Evolutionary conservation across 1,140 invertebrate genomes (phyloP).

Genomic region (Heliothis subflexa): DNA sequence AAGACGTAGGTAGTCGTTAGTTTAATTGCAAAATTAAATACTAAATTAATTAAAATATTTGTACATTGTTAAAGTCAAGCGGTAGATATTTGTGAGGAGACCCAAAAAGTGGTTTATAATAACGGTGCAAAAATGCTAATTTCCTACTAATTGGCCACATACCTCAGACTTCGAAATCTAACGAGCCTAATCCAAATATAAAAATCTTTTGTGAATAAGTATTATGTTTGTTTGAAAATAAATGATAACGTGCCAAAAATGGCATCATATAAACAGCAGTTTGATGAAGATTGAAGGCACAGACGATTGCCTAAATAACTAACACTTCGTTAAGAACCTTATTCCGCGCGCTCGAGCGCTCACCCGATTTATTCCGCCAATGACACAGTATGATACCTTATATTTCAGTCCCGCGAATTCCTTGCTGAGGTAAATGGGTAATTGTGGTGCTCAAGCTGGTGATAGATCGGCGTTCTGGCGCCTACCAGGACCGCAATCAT

Average conservation of each 20-base stretch:
- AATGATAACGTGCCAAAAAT: no score
- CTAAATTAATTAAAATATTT: no score
- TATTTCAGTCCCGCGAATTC: slow-evolving; percentile 31
- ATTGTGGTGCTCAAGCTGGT: slow-evolving; percentile 31
- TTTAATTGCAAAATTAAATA: background rate
- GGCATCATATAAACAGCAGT: background rate
- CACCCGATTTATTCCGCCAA: slow-evolving; percentile 1
- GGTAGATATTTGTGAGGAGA: no score
- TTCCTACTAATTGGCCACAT: background rate
- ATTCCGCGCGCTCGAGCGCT: slow-evolving; percentile 2
- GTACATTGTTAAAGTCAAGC: no score
- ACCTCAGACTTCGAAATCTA: background rate
- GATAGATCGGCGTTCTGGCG: slow-evolving; percentile 21
- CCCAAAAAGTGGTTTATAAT: no score
- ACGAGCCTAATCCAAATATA: no score
- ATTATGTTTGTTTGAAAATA: no score
- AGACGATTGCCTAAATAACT: slow-evolving; percentile 1
- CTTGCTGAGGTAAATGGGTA: slow-evolving; percentile 39
- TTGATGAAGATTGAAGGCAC: slow-evolving; percentile 5
- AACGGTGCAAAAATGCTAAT: no score
- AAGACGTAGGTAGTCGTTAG: slow-evolving; percentile 7
- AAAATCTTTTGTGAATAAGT: no score
- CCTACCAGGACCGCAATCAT: slow-evolving; percentile 27
- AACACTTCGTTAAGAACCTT: slow-evolving; percentile 14
- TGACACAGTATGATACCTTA: slow-evolving; percentile 19